Evolutionary conservation across 2,888 invertebrate genomes (phyloP).

Genomic region (Xestia c-nigrum): DNA sequence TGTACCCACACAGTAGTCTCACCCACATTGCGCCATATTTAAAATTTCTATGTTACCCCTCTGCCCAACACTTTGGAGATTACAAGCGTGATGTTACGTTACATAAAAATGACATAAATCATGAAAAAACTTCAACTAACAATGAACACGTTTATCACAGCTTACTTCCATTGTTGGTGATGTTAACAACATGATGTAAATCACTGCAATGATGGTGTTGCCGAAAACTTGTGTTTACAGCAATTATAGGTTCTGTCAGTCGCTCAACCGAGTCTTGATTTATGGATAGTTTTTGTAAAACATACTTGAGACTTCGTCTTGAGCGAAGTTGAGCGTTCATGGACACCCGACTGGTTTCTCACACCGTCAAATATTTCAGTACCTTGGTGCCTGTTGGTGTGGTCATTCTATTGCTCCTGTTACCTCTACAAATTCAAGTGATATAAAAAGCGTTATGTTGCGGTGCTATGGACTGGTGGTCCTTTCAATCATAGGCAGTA

Average conservation of each 20-base stretch:
- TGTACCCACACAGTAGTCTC: neutral
- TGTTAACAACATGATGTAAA: constrained; percentile 76
- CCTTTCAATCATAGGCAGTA: neutral
- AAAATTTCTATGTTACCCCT: neutral
- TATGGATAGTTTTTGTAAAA: constrained; percentile 47
- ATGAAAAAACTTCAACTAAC: constrained; percentile 36
- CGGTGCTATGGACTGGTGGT: neutral
- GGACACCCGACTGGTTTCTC: too few species aligned
- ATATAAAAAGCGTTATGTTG: neutral
- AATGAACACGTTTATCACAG: constrained; percentile 51
- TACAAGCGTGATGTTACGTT: neutral
- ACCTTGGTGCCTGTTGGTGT: neutral
- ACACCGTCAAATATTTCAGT: too few species aligned
- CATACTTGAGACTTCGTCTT: neutral
- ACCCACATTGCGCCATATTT: neutral
- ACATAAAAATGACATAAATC: constrained; percentile 42
- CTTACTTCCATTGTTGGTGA: constrained; percentile 64
- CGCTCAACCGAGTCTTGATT: constrained; percentile 71
- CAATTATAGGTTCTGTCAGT: constrained; percentile 79
- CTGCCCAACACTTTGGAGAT: neutral
- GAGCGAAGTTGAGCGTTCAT: too few species aligned
- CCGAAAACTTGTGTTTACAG: constrained; percentile 76
- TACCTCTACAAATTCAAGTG: neutral
- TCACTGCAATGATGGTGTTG: constrained; percentile 67
- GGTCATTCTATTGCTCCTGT: neutral